Evolutionary conservation across 1,140 invertebrate genomes (phyloP).

Genomic region (Drosophila melanica): DNA sequence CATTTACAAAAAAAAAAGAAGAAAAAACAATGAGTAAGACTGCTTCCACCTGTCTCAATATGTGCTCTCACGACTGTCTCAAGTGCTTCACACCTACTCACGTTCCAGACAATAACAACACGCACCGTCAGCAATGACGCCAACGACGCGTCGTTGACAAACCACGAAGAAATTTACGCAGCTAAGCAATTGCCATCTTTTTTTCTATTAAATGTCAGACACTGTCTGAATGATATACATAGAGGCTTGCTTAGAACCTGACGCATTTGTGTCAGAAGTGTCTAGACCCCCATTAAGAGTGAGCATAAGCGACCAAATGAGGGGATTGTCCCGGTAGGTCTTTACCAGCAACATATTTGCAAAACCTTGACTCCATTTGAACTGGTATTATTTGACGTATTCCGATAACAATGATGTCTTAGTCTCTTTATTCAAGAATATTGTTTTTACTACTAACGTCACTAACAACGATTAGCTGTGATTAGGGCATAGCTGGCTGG

Average conservation of each 20-base stretch:
- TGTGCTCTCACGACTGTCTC: slow-evolving; percentile 77
- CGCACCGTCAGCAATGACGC: slow-evolving; percentile 49
- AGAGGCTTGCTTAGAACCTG: slow-evolving; percentile 59
- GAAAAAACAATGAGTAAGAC: slow-evolving; percentile 61
- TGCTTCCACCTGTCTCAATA: slow-evolving; percentile 80
- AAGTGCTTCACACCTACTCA: slow-evolving; percentile 57
- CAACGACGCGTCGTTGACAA: slow-evolving; percentile 19
- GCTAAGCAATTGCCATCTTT: slow-evolving; percentile 74
- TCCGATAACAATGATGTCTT: too few species aligned
- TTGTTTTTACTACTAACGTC: too few species aligned
- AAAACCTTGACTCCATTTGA: slow-evolving; percentile 63
- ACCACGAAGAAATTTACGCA: slow-evolving; percentile 76
- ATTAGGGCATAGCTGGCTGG: too few species aligned
- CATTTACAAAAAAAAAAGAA: slow-evolving; percentile 17
- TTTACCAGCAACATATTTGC: slow-evolving; percentile 62
- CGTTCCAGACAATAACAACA: slow-evolving; percentile 67
- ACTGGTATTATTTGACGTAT: too few species aligned
- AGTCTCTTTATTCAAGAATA: too few species aligned
- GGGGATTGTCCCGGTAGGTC: slow-evolving; percentile 37
- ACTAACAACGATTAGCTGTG: too few species aligned
- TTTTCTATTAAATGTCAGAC: slow-evolving; percentile 69
- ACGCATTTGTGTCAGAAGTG: slow-evolving; percentile 81
- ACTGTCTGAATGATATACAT: slow-evolving; percentile 51
- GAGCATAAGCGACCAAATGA: slow-evolving; percentile 14
- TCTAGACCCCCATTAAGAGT: slow-evolving; percentile 65